Base-by-base conservation (phyloP, 2,797 vertebrate species). In the Graptemys geographica region DNA sequence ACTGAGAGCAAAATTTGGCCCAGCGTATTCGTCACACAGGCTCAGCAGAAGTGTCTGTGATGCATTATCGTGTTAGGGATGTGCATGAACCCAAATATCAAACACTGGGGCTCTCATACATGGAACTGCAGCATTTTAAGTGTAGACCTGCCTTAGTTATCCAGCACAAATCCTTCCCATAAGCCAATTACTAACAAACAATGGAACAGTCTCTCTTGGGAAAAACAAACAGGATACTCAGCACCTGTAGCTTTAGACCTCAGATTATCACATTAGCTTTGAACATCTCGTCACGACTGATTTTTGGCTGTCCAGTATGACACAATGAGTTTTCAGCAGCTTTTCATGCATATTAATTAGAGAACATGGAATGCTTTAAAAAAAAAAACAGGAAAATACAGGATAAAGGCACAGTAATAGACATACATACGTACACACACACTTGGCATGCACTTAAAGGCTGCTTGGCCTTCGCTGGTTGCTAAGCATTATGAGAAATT, bases 401-500 rank as follows among this genome's bases (percentile, higher is more conserved):
- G 41, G 89, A 52, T 47, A 57, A 83, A 93, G 81, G 82, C 89
- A n/a, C 83, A 23, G n/a, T 90, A 93, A 88, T 95, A 96, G 84
- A 88, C 79, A 76, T 51, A 4, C 90, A 28, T 52, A 62, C 59
- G 8, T 82, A 56, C 95, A 65, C 41, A 86, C 84, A 84, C 80
- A 37, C 44, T 96, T 52, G 37, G 47, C 31, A 0, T 57, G 84
- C 86, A 62, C 41, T 87, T 57, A 62, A 93, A 88, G 94, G 80
- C 7, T 0, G 41, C 90, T 83, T 41, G 27, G 96, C 76, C 56
- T 10, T 88, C 92, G 87, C 78, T 96, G 89, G 98, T 98, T 98
- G 98, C 98, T 98, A 98, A 96, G 98, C 96, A 91, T 80, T 96
- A 79, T 52, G 82, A 96, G 89, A 76, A 96, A 90, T 25, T 96